A percentile compares a stretch with the other conserved stretches of the same genome.
These are phyloP conservation scores for Prorops nasuta DNA, from an alignment of 1,140 invertebrate species.

Conservation along the genomic window DNA sequence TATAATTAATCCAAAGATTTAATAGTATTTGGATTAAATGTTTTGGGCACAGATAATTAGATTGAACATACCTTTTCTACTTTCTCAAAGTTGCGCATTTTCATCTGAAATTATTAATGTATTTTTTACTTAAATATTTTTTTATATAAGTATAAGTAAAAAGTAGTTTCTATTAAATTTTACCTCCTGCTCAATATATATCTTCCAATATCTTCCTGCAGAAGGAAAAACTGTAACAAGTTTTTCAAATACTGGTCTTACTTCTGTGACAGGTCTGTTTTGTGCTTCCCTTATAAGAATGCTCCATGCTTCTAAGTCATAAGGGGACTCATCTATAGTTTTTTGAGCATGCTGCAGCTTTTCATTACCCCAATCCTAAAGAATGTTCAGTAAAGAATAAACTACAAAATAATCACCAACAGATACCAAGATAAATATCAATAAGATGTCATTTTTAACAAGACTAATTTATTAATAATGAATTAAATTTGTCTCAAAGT, in stretches of 20 bases:
- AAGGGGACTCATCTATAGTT: conserved; percentile 79
- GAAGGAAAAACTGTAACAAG: conserved; percentile 92
- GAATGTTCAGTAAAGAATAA: conserved; percentile 12
- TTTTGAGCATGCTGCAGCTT: conserved; percentile 76
- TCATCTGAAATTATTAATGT: conserved; percentile 72
- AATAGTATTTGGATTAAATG: conserved; percentile 16
- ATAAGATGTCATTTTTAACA: background rate
- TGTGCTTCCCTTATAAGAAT: conserved; percentile 90
- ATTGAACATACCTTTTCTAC: conserved; percentile 91
- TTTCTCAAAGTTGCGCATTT: conserved; percentile 91
- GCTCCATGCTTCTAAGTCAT: conserved; percentile 96
- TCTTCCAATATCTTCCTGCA: conserved; percentile 97
- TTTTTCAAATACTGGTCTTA: conserved; percentile 89
- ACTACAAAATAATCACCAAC: background rate
- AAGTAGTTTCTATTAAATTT: conserved; percentile 4
- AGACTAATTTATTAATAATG: background rate
- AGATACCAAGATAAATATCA: too few species aligned
- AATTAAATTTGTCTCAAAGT: conserved; percentile 1
- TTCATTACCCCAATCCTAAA: conserved; percentile 85
- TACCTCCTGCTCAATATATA: conserved; percentile 99
- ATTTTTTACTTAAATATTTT: conserved; percentile 12
- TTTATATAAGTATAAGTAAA: conserved; percentile 1
- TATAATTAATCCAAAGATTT: conserved; percentile 13
- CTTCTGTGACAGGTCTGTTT: conserved; percentile 86
- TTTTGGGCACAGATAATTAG: conserved; percentile 34